A percentile compares a stretch with the other conserved stretches of the same genome.
Evolutionary conservation across 2,888 invertebrate species (phyloP).

Genomic region (Aphodius sticticus): DNA sequence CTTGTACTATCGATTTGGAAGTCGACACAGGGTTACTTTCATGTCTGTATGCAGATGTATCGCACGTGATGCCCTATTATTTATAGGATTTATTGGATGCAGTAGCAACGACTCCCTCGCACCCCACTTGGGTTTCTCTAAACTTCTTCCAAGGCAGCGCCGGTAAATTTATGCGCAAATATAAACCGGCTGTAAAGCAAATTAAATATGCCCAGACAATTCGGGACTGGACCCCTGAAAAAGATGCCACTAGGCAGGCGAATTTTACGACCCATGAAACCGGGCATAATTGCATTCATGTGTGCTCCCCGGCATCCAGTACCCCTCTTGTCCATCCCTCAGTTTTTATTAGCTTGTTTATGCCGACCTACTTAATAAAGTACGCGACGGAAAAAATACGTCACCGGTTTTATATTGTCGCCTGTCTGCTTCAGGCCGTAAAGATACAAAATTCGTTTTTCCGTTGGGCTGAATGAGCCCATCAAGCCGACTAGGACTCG

Average conservation of each 20-base stretch:
- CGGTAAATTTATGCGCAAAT: background rate
- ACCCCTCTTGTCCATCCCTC: background rate
- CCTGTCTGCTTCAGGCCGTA: background rate
- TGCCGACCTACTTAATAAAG: constrained; percentile 4
- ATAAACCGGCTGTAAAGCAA: background rate
- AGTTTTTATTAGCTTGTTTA: background rate
- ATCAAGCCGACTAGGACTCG: background rate
- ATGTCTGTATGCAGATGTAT: background rate
- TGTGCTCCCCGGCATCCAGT: background rate
- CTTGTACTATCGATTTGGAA: too few species aligned
- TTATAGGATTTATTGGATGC: background rate
- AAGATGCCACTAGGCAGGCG: background rate
- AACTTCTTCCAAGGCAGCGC: background rate
- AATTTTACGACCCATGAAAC: constrained; percentile 20
- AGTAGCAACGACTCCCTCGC: background rate
- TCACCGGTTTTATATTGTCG: constrained; percentile 4
- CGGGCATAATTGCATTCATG: constrained; percentile 22
- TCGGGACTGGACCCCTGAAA: background rate
- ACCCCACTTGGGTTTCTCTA: background rate
- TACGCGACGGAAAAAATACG: background rate
- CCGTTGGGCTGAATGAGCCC: background rate
- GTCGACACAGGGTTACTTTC: too few species aligned
- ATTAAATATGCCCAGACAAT: background rate
- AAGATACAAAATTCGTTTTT: background rate
- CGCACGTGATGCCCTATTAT: background rate